Percentiles rank a stretch among this genome's conserved stretches.
phyloP scores from a whole-genome alignment of 2,113 vertebrate genomes.

The Alces alces region DNA sequence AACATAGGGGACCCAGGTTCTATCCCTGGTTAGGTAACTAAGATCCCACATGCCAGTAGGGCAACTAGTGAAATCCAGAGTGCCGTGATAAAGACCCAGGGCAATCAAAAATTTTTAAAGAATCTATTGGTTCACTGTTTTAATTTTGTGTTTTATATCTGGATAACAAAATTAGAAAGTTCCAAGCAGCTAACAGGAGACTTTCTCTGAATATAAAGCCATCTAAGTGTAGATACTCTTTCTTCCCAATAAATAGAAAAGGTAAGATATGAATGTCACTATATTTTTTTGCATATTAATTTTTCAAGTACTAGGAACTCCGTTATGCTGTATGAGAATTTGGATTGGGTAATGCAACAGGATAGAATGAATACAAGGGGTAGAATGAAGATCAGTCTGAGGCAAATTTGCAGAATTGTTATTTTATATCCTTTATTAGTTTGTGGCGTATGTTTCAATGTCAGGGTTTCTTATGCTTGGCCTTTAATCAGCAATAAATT shows the following conservation, averaged over 20 bases:
- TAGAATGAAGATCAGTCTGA: not conserved
- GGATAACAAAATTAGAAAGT: not conserved
- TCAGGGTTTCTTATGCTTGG: not conserved
- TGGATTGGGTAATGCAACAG: not conserved
- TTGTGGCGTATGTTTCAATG: not conserved
- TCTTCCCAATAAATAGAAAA: not conserved
- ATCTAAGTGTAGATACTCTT: not conserved
- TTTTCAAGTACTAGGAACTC: not conserved
- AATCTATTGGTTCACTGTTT: not conserved
- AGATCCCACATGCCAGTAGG: not conserved
- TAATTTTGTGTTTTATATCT: not conserved
- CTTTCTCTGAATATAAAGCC: not conserved
- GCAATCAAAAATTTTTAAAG: not conserved
- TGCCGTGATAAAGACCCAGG: not conserved
- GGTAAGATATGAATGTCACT: not conserved
- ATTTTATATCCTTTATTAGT: not conserved
- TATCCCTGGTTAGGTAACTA: not conserved
- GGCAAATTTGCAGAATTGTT: not conserved
- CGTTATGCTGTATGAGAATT: not conserved
- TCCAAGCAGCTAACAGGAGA: not conserved
- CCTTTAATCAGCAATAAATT: not conserved
- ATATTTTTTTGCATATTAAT: not conserved
- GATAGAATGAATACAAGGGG: not conserved
- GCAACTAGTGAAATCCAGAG: not conserved
- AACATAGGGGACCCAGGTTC: too few species aligned